Evolutionary conservation across 1,140 invertebrate genomes (phyloP).

Genomic region (Zaprionus africanus): DNA sequence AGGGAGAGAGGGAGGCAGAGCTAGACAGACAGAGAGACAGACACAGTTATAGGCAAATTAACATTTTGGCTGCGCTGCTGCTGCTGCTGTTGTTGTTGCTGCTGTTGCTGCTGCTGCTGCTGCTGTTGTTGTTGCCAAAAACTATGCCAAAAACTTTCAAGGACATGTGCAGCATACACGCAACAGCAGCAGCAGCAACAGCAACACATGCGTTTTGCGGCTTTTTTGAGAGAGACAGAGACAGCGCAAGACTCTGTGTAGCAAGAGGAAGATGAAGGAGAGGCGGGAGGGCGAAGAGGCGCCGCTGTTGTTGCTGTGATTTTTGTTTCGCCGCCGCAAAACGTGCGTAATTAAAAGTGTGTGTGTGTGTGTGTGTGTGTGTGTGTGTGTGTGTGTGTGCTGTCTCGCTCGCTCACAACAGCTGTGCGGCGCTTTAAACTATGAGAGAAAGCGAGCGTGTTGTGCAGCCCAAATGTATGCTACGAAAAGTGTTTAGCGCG

Average conservation of each 20-base stretch:
- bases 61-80: slow-evolving; percentile 36
- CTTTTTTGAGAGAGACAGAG: slow-evolving; percentile 45
- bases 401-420: slow-evolving; percentile 2
- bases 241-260: not conserved
- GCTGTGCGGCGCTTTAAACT: slow-evolving; percentile 45
- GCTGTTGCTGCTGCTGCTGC: slow-evolving; percentile 36
- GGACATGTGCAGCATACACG: slow-evolving; percentile 71
- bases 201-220: slow-evolving; percentile 63
- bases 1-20: not conserved
- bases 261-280: not conserved
- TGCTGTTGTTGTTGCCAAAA: slow-evolving; percentile 51
- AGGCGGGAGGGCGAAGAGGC: not conserved
- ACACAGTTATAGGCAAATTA: slow-evolving; percentile 64
- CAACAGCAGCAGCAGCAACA: slow-evolving; percentile 31
- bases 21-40: slow-evolving; percentile 5
- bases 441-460: not conserved
- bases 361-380: slow-evolving; percentile 43
- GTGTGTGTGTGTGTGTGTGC: slow-evolving; percentile 33
- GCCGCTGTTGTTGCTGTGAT: slow-evolving; percentile 52
- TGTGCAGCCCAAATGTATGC: slow-evolving; percentile 37
- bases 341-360: slow-evolving; percentile 79
- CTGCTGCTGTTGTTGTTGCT: slow-evolving; percentile 40
- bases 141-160: slow-evolving; percentile 84
- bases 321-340: slow-evolving; percentile 69
- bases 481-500: slow-evolving; percentile 32